These are phyloP conservation scores for Panthera leo DNA, from an alignment of 2,113 vertebrate genomes.

Conservation along the genomic window DNA sequence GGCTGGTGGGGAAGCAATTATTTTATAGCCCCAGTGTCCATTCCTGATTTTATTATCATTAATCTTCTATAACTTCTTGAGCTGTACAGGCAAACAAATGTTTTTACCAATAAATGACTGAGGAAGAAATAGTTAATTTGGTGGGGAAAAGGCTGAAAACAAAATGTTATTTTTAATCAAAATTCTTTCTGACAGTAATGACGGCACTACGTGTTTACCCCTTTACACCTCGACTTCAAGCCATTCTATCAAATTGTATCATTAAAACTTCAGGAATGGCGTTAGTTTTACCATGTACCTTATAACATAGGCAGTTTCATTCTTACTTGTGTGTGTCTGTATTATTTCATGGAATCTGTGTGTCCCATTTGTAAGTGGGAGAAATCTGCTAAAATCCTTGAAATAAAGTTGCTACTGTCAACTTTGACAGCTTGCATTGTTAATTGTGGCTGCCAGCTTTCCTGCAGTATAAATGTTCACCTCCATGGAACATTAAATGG, in stretches of 20 bases:
- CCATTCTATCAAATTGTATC: background rate
- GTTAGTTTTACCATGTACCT: background rate
- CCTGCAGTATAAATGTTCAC: constrained; percentile 1
- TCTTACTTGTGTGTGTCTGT: background rate
- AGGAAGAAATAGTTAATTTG: background rate
- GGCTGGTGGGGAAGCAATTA: background rate
- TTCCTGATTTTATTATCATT: background rate
- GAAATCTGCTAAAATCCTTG: constrained; percentile 25
- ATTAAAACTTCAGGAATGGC: constrained; percentile 32
- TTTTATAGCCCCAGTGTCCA: background rate
- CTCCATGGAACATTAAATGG: constrained; percentile 51
- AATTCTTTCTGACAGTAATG: background rate
- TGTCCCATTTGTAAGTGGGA: constrained; percentile 35
- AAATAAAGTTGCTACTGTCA: constrained; percentile 60
- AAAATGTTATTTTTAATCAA: background rate
- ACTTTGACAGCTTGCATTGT: constrained; percentile 56
- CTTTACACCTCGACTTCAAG: background rate
- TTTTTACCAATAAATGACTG: background rate
- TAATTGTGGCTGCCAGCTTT: constrained; percentile 65
- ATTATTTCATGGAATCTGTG: constrained; percentile 37
- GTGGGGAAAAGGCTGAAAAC: background rate
- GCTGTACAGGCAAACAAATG: background rate
- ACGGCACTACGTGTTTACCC: background rate
- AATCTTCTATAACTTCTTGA: background rate
- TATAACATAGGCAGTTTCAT: constrained; percentile 14